Evolutionary conservation across 53 echinoderm and acorn worm species (phyloP).

Genomic region (Holothuria scabra): DNA sequence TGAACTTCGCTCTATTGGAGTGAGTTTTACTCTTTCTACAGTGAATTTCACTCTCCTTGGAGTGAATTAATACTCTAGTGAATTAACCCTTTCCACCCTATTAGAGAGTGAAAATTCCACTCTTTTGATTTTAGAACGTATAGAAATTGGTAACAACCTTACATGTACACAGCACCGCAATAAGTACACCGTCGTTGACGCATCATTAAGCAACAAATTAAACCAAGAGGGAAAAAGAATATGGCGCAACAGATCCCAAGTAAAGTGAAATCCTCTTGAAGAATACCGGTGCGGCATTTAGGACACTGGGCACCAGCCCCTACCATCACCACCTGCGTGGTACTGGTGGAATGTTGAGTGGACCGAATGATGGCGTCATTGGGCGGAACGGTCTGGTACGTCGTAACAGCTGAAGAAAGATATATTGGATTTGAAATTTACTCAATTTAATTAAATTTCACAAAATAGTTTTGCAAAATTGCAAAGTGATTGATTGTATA

Average conservation of each 20-base stretch:
- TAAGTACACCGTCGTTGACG: constrained; percentile 49
- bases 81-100: no score
- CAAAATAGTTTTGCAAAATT: no score
- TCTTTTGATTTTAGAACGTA: no score
- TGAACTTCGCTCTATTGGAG: no score
- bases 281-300: constrained; percentile 49
- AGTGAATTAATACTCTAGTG: no score
- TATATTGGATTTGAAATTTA: background rate
- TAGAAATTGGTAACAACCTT: background rate
- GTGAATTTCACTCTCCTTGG: no score
- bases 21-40: no score
- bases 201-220: constrained; percentile 59
- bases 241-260: constrained; percentile 64
- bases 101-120: no score
- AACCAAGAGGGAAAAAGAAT: constrained; percentile 57
- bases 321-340: constrained; percentile 48
- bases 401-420: background rate
- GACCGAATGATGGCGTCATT: constrained; percentile 35
- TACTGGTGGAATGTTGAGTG: constrained; percentile 24
- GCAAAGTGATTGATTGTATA: no score
- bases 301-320: constrained; percentile 46
- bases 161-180: constrained; percentile 55
- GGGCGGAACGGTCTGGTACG: background rate
- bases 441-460: no score
- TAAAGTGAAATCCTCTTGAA: constrained; percentile 57